Conservation (phyloP, 2,888 invertebrate genomes). For the Trichogramma dendrolimi region DNA sequence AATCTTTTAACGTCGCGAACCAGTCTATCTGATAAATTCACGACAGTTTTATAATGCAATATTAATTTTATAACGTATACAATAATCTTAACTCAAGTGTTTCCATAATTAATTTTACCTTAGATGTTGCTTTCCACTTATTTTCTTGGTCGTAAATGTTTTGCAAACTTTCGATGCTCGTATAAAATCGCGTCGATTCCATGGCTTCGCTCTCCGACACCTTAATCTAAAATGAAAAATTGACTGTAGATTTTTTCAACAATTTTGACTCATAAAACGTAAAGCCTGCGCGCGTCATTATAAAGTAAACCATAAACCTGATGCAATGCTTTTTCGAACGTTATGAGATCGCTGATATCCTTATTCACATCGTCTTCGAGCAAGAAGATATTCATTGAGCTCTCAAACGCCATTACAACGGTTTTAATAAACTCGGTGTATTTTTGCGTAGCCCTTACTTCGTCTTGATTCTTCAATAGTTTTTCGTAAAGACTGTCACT, state of each 20-base stretch:
- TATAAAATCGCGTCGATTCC: neutral
- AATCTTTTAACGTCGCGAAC: conserved; percentile 16
- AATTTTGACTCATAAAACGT: neutral
- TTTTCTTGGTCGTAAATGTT: conserved; percentile 5
- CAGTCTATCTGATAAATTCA: conserved; percentile 27
- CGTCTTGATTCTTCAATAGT: neutral
- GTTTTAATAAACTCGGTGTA: conserved; percentile 8
- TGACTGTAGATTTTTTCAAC: neutral
- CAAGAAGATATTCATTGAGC: neutral
- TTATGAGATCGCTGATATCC: conserved; percentile 3
- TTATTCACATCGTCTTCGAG: conserved; percentile 3
- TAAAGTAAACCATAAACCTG: neutral
- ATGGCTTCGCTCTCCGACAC: neutral
- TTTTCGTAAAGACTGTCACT: neutral
- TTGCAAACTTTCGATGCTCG: conserved; percentile 14
- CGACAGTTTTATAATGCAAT: neutral
- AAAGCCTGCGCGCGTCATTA: neutral
- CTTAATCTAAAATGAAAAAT: conserved; percentile 7
- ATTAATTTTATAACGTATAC: neutral
- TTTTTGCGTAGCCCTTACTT: neutral
- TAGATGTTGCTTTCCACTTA: neutral
- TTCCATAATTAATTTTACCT: neutral
- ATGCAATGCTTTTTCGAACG: conserved; percentile 9
- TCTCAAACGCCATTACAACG: neutral
- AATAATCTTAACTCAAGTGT: neutral